Evolutionary conservation across 2,113 vertebrate genomes (phyloP).

Genomic region (Tauraco erythrolophus): DNA sequence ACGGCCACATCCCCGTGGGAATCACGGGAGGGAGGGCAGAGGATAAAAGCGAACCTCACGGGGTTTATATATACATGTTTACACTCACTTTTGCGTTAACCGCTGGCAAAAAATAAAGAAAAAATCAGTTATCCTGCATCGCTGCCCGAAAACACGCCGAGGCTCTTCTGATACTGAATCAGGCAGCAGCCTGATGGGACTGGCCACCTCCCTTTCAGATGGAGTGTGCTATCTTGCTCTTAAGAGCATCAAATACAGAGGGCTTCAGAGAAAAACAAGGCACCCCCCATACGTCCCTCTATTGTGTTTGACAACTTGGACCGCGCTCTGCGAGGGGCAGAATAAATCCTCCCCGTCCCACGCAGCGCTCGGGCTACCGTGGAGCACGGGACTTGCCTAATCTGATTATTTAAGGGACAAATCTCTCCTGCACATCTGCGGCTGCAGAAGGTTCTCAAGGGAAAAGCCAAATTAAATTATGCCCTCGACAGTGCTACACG

Average conservation of each 20-base stretch:
- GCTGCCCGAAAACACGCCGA: fast-evolving
- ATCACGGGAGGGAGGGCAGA: background rate
- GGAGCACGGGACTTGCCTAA: background rate
- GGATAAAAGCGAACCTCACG: background rate
- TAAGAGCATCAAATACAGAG: background rate
- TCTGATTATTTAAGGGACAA: background rate
- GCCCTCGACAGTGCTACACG: fast-evolving
- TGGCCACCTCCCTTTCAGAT: background rate
- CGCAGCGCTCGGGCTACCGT: background rate
- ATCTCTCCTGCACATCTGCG: background rate
- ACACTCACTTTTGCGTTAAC: background rate
- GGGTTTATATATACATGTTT: background rate
- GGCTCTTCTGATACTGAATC: background rate
- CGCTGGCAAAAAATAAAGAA: background rate
- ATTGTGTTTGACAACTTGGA: background rate
- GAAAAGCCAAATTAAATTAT: background rate
- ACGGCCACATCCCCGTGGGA: fast-evolving
- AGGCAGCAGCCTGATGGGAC: background rate
- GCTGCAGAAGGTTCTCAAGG: background rate
- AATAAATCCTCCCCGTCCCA: background rate
- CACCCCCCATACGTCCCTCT: fast-evolving
- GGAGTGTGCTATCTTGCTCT: background rate
- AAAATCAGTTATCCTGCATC: background rate
- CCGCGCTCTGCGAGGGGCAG: background rate
- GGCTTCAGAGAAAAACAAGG: background rate